Evolutionary conservation across 2,113 vertebrate species (phyloP).

Genomic region (Austrofundulus limnaeus): DNA sequence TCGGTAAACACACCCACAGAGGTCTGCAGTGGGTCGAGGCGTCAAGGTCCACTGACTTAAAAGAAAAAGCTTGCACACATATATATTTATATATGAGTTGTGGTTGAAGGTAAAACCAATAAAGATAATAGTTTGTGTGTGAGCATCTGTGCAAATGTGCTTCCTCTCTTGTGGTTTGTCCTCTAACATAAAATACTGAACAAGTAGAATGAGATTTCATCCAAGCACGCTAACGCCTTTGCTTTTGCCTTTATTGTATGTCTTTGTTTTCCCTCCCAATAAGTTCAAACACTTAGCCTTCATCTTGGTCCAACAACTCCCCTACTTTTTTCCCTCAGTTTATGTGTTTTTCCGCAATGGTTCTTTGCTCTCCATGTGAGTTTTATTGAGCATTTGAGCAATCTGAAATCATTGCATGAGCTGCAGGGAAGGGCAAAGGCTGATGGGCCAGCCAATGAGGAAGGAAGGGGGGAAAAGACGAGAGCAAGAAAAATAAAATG

Average conservation of each 20-base stretch:
- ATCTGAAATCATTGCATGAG: constrained; percentile 47
- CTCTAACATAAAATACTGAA: constrained; percentile 34
- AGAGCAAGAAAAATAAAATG: too few species aligned
- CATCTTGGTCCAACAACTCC: constrained; percentile 25
- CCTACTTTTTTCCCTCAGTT: constrained; percentile 2
- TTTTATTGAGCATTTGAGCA: constrained; percentile 49
- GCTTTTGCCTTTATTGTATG: background rate
- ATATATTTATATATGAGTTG: too few species aligned
- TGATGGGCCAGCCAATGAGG: constrained; percentile 26
- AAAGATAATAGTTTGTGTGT: background rate
- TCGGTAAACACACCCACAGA: constrained; percentile 17
- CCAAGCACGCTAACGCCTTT: constrained; percentile 6
- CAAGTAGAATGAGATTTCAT: constrained; percentile 49
- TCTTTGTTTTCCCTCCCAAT: constrained; percentile 21
- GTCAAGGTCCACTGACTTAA: constrained; percentile 13
- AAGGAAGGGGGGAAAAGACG: constrained; percentile 17
- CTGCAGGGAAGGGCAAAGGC: constrained; percentile 52
- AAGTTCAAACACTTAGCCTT: constrained; percentile 10
- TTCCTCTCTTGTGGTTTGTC: constrained; percentile 17
- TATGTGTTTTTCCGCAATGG: constrained; percentile 18
- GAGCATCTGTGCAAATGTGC: background rate
- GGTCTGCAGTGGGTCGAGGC: constrained; percentile 8
- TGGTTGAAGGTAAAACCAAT: background rate
- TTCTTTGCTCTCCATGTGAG: constrained; percentile 21
- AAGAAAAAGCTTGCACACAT: too few species aligned